Percentiles rank a stretch among this genome's conserved stretches.
phyloP scores from a whole-genome alignment of 2,113 vertebrate genomes.

The Pituophis catenifer region DNA sequence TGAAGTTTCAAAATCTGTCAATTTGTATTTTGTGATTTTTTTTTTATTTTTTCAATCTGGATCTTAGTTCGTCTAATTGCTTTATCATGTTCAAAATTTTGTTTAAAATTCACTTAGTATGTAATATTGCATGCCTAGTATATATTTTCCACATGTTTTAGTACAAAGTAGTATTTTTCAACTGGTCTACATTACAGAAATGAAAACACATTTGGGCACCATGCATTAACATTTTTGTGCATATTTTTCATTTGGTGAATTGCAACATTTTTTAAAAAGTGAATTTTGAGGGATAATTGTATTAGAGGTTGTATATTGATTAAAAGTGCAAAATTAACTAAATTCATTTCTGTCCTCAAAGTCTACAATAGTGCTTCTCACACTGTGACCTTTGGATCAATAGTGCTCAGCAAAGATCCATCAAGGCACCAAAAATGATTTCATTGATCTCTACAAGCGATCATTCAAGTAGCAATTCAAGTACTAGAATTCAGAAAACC shows the following conservation, averaged over 20 bases:
- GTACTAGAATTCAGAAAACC: not conserved
- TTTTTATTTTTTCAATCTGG: not conserved
- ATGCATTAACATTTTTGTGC: not conserved
- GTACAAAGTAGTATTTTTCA: not conserved
- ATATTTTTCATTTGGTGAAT: not conserved
- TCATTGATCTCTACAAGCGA: not conserved
- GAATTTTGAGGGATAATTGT: not conserved
- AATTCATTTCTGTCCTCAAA: not conserved
- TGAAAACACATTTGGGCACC: not conserved
- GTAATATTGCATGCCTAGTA: not conserved
- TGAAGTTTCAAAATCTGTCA: not conserved
- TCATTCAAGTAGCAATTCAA: not conserved
- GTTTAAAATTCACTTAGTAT: not conserved
- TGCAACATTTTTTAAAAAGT: not conserved
- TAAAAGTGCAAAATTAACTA: not conserved
- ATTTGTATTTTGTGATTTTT: not conserved
- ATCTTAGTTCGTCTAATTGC: not conserved
- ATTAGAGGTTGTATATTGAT: not conserved
- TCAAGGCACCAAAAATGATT: not conserved
- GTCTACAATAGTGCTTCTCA: not conserved
- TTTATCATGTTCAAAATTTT: not conserved
- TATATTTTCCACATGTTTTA: not conserved
- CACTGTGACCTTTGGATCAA: not conserved
- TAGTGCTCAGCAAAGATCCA: not conserved
- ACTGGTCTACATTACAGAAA: not conserved